phyloP scores from a whole-genome alignment of 2,888 invertebrate genomes.

The Operophtera brumata region DNA sequence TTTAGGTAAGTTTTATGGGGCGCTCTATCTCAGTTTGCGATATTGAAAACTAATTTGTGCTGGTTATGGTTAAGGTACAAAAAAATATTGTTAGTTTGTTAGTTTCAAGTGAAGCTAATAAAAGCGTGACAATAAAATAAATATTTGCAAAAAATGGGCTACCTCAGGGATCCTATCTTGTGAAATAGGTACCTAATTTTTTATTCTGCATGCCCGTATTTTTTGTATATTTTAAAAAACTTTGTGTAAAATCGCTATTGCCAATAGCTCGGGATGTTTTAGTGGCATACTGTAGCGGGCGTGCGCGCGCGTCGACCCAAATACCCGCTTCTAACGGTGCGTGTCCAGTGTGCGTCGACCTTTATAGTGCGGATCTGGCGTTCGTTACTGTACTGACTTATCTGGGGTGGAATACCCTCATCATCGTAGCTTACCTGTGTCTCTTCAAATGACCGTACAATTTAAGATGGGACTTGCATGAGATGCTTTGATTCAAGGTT shows the following conservation, averaged over 20 bases:
- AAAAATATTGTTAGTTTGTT: too few relatives aligned
- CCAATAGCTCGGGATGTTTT: conserved; percentile 22
- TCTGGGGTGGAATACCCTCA: conserved; percentile 25
- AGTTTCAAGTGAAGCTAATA: too few relatives aligned
- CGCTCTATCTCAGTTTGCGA: background rate
- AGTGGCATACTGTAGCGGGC: conserved; percentile 64
- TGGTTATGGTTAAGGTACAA: too few relatives aligned
- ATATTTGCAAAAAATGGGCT: background rate
- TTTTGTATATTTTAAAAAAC: background rate
- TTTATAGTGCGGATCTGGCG: conserved; percentile 48
- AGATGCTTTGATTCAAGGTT: background rate
- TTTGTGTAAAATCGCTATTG: conserved; percentile 13
- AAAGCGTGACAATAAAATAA: too few relatives aligned
- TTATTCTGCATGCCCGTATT: too few relatives aligned
- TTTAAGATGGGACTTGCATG: background rate
- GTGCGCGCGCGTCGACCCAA: conserved; percentile 65
- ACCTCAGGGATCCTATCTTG: background rate
- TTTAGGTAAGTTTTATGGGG: background rate
- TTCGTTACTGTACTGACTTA: conserved; percentile 26
- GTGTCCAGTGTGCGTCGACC: conserved; percentile 54
- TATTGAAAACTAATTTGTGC: background rate
- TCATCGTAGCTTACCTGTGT: conserved; percentile 1
- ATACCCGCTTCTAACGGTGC: conserved; percentile 70
- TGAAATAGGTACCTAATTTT: background rate
- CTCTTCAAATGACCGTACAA: background rate